Evolutionary conservation across 2,888 invertebrate genomes (phyloP), one percentile per base, ranked within the genome.

Genomic region (Chromoteleia sp.): DNA sequence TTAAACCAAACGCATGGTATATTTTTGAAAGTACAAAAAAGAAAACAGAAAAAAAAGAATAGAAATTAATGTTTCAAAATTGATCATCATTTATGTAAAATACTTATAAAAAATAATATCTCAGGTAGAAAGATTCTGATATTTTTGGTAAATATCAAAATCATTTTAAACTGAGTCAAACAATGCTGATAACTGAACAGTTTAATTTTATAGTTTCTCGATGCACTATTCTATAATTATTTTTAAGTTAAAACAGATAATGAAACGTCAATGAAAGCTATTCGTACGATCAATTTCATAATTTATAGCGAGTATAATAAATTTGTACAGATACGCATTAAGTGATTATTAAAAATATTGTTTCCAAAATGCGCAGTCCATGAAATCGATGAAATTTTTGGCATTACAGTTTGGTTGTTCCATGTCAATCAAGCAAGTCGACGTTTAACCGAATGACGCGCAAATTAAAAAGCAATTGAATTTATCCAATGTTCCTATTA

Each of bases 281-380:
- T 39, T 39, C 14, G 14, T 39, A 33, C 10, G 39, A 39, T 39
- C n/a, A 39, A 12, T 39, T 39, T 39, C 17, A 15, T 17, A 10
- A 6, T 17, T 17, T 17, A 8, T 17, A 43, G 43, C 10, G 10
- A 43, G 19, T 43, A 43, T 12, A 25, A 81, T 83, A 76, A 84
- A 85, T 88, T 83, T 88, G 86, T 88, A 88, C 87, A 88, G 85
- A 33, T 8, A 85, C 61, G 15, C 36, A 6, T 33, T 36, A 63
- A 67, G 76, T 76, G 79, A 56, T 70, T 63, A 54, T 19, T 14
- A 2, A 73, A 63, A 54, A 70, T 79, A 84, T 82, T 54, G 71
- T 83, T 83, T 85, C 58, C 48, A 36, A 63, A 84, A 81, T 33
- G 82, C 56, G 58, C 63, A 81, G 74, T 67, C 74, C 81, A 33